Conservation (phyloP, 2,888 invertebrate species). For the Ormyrus thymus region DNA sequence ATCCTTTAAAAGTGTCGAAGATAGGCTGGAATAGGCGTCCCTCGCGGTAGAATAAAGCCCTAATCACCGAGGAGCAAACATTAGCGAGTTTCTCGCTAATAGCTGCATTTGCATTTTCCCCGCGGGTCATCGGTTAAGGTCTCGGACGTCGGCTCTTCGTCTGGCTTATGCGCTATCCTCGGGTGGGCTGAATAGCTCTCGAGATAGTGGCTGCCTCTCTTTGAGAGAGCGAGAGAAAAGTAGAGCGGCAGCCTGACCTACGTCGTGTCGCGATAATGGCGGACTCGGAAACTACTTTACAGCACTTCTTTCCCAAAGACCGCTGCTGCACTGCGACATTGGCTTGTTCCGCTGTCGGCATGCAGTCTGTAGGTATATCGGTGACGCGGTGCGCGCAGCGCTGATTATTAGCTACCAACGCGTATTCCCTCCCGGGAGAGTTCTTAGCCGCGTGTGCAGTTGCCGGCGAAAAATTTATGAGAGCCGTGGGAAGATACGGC, state of each 20-base stretch:
- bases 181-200: conserved; percentile 57
- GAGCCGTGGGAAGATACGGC: neutral
- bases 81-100: too few species aligned
- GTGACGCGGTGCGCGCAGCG: conserved; percentile 1
- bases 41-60: too few species aligned
- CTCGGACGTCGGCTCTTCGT: conserved; percentile 53
- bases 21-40: too few species aligned
- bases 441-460: neutral
- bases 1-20: too few species aligned
- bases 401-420: neutral
- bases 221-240: conserved; percentile 42
- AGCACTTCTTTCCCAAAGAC: neutral
- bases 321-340: too few species aligned
- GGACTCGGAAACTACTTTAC: conserved; percentile 1
- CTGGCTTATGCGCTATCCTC: conserved; percentile 50
- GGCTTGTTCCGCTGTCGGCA: conserved; percentile 19
- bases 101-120: too few species aligned
- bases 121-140: conserved; percentile 5
- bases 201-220: conserved; percentile 55
- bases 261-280: conserved; percentile 61
- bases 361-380: conserved; percentile 26
- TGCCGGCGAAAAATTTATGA: neutral
- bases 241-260: conserved; percentile 67
- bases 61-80: too few species aligned
- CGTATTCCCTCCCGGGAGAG: neutral